Evolutionary conservation across 2,888 invertebrate genomes (phyloP), one percentile per base, ranked within the genome.

Genomic region (Euplagia quadripunctaria): DNA sequence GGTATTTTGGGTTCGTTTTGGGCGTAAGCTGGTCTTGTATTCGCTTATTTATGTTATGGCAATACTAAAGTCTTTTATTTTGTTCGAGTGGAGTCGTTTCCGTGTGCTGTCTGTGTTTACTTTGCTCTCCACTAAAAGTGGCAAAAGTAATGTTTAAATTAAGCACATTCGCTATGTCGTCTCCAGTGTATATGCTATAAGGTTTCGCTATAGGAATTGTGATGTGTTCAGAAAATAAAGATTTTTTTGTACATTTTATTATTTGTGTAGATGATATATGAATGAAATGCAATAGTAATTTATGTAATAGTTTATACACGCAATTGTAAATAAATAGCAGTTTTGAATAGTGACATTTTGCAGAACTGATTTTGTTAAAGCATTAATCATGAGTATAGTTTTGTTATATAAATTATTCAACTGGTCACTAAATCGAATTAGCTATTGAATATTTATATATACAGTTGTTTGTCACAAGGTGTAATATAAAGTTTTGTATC

Each of bases 241-340:
- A 87, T 85, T 55, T 86, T 87, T 93, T 92, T 96, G 94, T 95
- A 95, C 88, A 94, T 95, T 89, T 88, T 93, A 85, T 92, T 91
- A 91, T 91, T 93, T 92, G 90, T 89, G 90, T 95, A 95, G 94
- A 90, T 89, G 89, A 88, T 94, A 93, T 92, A 76, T 90, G 89
- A 91, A 93, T 88, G 91, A 94, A 94, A 94, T 93, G 95, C 96
- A 96, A 96, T 95, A 96, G 96, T 95, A 95, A 96, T 94, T 95
- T 96, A 96, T 96, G 94, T 94, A 92, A 91, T 95, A 94, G 94
- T 87, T 61, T 90, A 89, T 91, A 90, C 89, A 88, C 87, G 89
- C 89, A 91, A 92, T 87, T 95, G 96, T 96, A 96, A 91, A 95
- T 96, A 96, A 79, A 89, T 88, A 89, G 89, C 91, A 86, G 91